Evolutionary conservation across 2,113 vertebrate genomes (phyloP).

Genomic region (Heteronetta atricapilla): DNA sequence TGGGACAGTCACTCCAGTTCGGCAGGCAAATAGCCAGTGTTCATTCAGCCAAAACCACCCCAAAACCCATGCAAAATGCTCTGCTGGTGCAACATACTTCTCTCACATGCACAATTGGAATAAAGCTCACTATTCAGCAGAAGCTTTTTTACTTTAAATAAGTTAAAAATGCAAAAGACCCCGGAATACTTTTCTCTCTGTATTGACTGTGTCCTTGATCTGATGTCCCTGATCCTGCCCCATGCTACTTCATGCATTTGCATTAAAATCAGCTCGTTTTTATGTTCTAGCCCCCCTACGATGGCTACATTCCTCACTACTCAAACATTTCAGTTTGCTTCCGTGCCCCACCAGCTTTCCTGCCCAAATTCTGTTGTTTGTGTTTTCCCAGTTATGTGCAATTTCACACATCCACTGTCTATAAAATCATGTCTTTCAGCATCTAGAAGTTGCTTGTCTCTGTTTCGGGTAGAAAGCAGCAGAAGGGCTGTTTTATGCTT

Average conservation of each 20-base stretch:
- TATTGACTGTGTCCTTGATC: not conserved
- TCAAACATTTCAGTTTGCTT: not conserved
- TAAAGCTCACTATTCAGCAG: not conserved
- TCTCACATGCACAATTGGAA: not conserved
- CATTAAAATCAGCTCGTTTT: constrained; percentile 1
- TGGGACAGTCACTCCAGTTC: not conserved
- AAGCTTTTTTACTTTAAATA: not conserved
- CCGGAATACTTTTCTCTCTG: not conserved
- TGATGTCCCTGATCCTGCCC: not conserved
- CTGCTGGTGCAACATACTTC: not conserved
- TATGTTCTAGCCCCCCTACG: not conserved
- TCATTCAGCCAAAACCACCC: not conserved
- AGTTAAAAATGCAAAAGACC: not conserved
- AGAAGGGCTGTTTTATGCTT: not conserved
- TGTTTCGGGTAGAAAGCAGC: not conserved
- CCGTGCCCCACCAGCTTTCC: not conserved
- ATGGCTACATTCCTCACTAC: not conserved
- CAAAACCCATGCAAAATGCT: not conserved
- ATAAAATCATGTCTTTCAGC: not conserved
- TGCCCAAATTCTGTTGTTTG: not conserved
- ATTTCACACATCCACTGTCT: not conserved
- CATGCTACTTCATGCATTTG: not conserved
- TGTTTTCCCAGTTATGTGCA: not conserved
- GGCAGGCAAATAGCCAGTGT: not conserved
- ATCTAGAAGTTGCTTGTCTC: not conserved